Evolutionary conservation across 92 coral and sea anemone species (phyloP).

Genomic region (Porites cylindrica): DNA sequence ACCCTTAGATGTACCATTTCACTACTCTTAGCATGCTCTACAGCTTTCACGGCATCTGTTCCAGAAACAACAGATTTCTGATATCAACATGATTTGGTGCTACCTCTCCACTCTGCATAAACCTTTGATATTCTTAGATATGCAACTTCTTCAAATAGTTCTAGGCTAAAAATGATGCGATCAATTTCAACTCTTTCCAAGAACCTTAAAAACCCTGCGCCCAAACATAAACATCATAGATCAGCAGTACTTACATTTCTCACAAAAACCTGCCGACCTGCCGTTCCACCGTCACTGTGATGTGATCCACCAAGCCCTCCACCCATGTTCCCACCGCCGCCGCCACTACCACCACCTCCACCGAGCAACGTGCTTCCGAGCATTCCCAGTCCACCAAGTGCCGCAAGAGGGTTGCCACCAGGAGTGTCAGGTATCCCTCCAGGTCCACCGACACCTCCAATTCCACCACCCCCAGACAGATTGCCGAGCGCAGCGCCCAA

Average conservation of each 20-base stretch:
- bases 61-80: too few species aligned
- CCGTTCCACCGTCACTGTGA: constrained; percentile 53
- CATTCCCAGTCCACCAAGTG: constrained; percentile 54
- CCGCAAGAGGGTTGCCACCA: constrained; percentile 45
- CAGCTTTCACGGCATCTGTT: too few species aligned
- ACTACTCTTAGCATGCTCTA: too few species aligned
- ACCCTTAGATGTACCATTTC: too few species aligned
- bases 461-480: constrained; percentile 24
- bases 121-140: too few species aligned
- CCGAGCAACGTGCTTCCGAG: constrained; percentile 32
- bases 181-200: too few species aligned
- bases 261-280: constrained; percentile 95
- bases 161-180: too few species aligned
- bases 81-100: too few species aligned
- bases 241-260: constrained; percentile 86
- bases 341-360: constrained; percentile 25
- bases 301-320: constrained; percentile 41
- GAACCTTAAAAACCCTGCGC: background rate
- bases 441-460: constrained; percentile 34
- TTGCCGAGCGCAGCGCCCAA: constrained; percentile 30
- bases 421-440: constrained; percentile 32
- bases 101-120: too few species aligned
- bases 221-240: background rate
- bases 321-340: background rate
- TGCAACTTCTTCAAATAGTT: too few species aligned